Base-by-base conservation (phyloP, 2,888 invertebrate species). In the Carpatolechia fugitivella region DNA sequence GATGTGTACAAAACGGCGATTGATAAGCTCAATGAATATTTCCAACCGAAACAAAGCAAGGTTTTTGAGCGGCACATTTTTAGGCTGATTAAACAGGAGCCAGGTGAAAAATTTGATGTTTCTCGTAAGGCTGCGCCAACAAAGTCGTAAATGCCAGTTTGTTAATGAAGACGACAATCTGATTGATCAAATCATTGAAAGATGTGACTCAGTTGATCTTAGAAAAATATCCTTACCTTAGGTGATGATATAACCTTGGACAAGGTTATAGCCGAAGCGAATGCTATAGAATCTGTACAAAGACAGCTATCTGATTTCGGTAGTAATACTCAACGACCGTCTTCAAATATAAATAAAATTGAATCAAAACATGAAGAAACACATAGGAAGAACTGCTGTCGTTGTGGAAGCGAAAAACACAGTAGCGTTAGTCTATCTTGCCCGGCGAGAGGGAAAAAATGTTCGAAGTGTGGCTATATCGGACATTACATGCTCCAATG, bases 401-500 rank as follows among this genome's bases (percentile, higher is more conserved):
- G 31, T n/a, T 56, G 54, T 31, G 20, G 51, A 13, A 50, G 6
- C 24, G 24, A 24, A 24, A 24, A 24, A 6, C 24, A 24, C 24
- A 24, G 29, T 24, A 24, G 18, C n/a, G 18, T 10, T 20, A 51
- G 51, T 24, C 10, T n/a, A 5, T 18, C 38, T 10, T 59, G 59
- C 35, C 56, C 53, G 1, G 55, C 53, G 13, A n/a, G 7, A 13
- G 24, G 51, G 20, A 54, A 54, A 41, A 20, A n/a, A 16, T 60
- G 59, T 31, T 6, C 31, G 6, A 57, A 57, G 44, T 60, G 58
- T 38, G 56, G 59, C 35, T 54, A 54, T 18, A 41, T 35, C 13
- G 61, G 61, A 0, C 60, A 61, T 56, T 63, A 56, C 14, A 33
- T 24, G 4, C 16, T 33, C 10, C 52, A 59, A 6, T 61, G 61